These are phyloP conservation scores for Lathamus discolor DNA, from an alignment of 2,113 vertebrate species.

Conservation along the genomic window DNA sequence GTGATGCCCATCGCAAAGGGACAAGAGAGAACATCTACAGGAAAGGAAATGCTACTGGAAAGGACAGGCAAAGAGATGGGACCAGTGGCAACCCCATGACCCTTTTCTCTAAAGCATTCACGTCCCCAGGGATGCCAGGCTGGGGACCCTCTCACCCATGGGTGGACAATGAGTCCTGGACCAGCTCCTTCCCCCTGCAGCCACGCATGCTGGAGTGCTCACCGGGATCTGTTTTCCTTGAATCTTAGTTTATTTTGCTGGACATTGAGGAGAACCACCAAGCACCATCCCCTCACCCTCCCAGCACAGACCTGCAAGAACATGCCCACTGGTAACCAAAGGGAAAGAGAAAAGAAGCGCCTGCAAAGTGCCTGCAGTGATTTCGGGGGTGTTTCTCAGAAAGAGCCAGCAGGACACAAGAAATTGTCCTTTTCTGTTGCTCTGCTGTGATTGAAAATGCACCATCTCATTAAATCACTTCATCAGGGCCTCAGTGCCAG, in stretches of 20 bases:
- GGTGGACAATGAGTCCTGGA: not conserved
- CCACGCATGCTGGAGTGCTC: not conserved
- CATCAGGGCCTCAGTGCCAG: not conserved
- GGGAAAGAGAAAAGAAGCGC: not conserved
- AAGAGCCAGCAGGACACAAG: not conserved
- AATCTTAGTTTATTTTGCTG: not conserved
- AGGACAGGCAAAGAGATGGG: not conserved
- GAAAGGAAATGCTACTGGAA: not conserved
- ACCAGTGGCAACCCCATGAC: rapidly evolving
- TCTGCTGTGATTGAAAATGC: not conserved
- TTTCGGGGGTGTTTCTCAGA: not conserved
- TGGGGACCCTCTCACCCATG: not conserved
- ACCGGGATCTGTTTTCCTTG: not conserved
- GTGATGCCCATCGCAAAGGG: rapidly evolving
- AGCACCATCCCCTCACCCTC: rapidly evolving
- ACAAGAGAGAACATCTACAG: not conserved
- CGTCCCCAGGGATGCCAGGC: not conserved
- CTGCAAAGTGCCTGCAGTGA: not conserved
- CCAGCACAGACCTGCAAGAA: rapidly evolving
- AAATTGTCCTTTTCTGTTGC: not conserved
- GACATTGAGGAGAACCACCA: not conserved
- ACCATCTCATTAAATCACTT: not conserved
- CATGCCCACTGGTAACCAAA: rapidly evolving
- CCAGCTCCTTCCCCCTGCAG: not conserved
- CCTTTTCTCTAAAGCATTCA: rapidly evolving